A percentile compares a stretch with the other conserved stretches of the same genome.
phyloP scores from a whole-genome alignment of 2,797 vertebrate species.

The Anisognathus igniventris region DNA sequence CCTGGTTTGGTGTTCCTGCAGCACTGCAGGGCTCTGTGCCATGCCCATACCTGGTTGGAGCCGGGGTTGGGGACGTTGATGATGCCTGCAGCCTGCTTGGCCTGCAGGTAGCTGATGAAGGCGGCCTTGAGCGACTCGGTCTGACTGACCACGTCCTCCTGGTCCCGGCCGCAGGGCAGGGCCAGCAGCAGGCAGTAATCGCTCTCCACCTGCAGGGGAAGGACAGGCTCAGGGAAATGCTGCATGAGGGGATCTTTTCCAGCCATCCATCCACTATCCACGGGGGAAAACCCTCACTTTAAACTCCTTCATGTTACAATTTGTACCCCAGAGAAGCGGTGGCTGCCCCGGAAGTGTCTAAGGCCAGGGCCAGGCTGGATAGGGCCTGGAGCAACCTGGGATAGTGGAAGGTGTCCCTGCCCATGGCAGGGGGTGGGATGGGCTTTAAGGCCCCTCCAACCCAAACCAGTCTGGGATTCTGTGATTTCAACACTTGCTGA shows the following conservation, averaged over 20 bases:
- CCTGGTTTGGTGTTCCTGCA: accelerated
- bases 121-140: conserved; percentile 95
- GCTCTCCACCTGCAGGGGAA: conserved; percentile 85
- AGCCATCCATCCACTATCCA: accelerated
- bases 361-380: accelerated
- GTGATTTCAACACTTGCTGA: not conserved
- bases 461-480: not conserved
- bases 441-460: not conserved
- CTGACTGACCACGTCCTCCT: conserved; percentile 94
- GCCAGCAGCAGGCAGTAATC: conserved; percentile 98
- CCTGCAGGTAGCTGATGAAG: conserved; percentile 98
- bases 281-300: not conserved
- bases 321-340: not conserved
- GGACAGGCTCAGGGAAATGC: not conserved
- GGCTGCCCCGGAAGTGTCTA: not conserved
- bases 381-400: not conserved
- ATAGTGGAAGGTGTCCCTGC: not conserved
- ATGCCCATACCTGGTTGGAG: conserved; percentile 89
- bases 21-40: not conserved
- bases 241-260: not conserved
- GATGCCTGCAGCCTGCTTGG: conserved; percentile 97
- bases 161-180: conserved; percentile 94
- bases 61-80: conserved; percentile 98
- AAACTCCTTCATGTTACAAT: not conserved
- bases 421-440: not conserved